A percentile compares a stretch with the other conserved stretches of the same genome.
phyloP scores from a whole-genome alignment of 1,140 invertebrate genomes.

The Goniozus legneri region DNA sequence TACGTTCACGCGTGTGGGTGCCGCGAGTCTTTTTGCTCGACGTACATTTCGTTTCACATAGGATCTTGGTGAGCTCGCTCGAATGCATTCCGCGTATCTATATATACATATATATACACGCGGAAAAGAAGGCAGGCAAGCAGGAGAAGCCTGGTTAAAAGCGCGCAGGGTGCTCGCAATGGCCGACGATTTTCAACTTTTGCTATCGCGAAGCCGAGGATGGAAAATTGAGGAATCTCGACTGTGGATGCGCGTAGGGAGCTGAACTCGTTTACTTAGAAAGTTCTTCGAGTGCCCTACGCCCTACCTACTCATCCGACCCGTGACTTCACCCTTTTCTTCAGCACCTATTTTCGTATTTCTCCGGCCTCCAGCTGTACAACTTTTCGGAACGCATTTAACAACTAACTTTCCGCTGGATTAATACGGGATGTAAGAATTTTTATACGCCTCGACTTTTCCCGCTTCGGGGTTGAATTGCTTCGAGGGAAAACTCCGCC shows the following conservation, averaged over 20 bases:
- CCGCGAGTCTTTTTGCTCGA: slow-evolving; percentile 27
- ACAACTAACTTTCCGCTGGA: no score
- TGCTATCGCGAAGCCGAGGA: slow-evolving; percentile 36
- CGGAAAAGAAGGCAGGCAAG: no score
- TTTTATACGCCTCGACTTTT: no score
- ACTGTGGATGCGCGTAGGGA: slow-evolving; percentile 14
- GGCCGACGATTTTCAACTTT: slow-evolving; percentile 47
- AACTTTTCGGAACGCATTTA: no score
- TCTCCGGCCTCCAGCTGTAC: no score
- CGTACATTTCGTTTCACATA: slow-evolving; percentile 33
- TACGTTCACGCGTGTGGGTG: neutral
- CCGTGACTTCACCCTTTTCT: slow-evolving; percentile 5
- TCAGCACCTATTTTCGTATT: slow-evolving; percentile 1
- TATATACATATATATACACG: neutral
- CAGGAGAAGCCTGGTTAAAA: slow-evolving; percentile 13
- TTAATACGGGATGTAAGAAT: no score
- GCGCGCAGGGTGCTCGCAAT: slow-evolving; percentile 38
- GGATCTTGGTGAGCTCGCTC: slow-evolving; percentile 17
- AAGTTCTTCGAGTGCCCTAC: slow-evolving; percentile 28
- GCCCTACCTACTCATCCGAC: slow-evolving; percentile 13
- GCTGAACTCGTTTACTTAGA: slow-evolving; percentile 32
- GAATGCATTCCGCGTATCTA: neutral
- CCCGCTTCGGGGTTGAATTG: no score
- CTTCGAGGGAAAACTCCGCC: no score
- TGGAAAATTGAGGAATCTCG: slow-evolving; percentile 37